These are phyloP conservation scores for Babyrousa celebensis DNA, from an alignment of 2,797 vertebrate species.

Conservation along the genomic window DNA sequence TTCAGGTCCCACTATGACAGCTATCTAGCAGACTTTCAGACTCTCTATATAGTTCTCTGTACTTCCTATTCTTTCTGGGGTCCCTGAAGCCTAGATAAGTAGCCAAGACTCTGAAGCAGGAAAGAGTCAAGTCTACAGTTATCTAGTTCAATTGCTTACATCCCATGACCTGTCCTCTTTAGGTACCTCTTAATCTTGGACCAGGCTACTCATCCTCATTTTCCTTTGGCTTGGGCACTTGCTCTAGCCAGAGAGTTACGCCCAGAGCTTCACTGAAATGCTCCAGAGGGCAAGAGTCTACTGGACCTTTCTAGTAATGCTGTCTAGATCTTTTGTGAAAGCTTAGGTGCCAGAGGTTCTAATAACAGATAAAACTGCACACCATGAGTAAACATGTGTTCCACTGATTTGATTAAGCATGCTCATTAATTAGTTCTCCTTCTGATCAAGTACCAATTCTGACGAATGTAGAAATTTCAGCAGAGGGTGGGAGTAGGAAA, in stretches of 20 bases:
- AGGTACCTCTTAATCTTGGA: background rate
- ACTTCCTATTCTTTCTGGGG: background rate
- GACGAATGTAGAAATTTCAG: background rate
- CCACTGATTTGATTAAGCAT: background rate
- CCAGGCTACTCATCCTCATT: background rate
- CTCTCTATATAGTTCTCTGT: background rate
- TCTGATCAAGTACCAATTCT: background rate
- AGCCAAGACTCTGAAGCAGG: background rate
- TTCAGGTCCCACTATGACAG: background rate
- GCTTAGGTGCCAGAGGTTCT: background rate
- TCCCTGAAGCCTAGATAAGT: background rate
- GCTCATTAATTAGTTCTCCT: background rate
- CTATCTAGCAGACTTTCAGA: background rate
- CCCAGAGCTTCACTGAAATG: background rate
- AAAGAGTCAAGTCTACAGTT: background rate
- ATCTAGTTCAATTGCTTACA: background rate
- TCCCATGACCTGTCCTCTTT: background rate
- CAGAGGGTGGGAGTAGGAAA: background rate
- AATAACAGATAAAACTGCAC: background rate
- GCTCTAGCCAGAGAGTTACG: background rate
- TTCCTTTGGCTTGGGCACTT: background rate
- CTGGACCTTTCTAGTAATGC: background rate
- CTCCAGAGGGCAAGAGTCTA: background rate
- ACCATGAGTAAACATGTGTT: background rate
- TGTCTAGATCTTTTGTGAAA: background rate